Base-by-base conservation (phyloP, 1,140 invertebrate species). In the Drosophila bipectinata region DNA sequence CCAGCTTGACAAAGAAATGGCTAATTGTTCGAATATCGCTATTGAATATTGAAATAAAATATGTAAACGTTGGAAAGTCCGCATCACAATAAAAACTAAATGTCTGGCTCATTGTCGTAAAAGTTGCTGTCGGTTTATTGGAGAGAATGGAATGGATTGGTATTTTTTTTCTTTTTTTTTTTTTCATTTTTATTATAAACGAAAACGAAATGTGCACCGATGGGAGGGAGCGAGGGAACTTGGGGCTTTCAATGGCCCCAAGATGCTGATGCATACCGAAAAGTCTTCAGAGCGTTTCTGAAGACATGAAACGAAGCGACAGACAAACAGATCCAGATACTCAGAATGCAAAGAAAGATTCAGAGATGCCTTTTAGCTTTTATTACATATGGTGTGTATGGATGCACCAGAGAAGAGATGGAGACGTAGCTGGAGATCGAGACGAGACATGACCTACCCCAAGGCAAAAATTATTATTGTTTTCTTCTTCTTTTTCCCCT, bases 381-480 rank as follows among this genome's bases (percentile, higher is more conserved):
- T 83, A 76, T 83, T 83, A 79, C 79, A 83, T 74, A 79, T 63
- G 68, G 18, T 21, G n/a, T 58, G 41, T 14, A 55, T 49, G 66
- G 47, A 49, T 76, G 59, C 51, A 58, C 39, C 18, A 59, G 41
- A 48, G 56, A 60, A 26, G 34, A 67, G 28, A 52, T 15, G 24
- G 28, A 60, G 18, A 48, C 18, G 18, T 18, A 18, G 18, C 18
- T 51, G n/a, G 59, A 37, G 71, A 59, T 45, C 62, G 72, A 58
- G 72, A 51, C 61, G 77, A 74, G 77, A 67, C 68, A 77, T 84
- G 81, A 84, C 81, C 81, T 84, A 84, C 80, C 81, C 81, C 77
- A 84, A 84, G 81, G 81, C 81, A 72, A 85, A 85, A 85, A 79
- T 72, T 84, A 85, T 84, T 84, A 84, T 84, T 84, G 78, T 84